A percentile compares a stretch with the other conserved stretches of the same genome.
Evolutionary conservation across 2,113 vertebrate species (phyloP).

Genomic region (Megaptera novaeangliae): DNA sequence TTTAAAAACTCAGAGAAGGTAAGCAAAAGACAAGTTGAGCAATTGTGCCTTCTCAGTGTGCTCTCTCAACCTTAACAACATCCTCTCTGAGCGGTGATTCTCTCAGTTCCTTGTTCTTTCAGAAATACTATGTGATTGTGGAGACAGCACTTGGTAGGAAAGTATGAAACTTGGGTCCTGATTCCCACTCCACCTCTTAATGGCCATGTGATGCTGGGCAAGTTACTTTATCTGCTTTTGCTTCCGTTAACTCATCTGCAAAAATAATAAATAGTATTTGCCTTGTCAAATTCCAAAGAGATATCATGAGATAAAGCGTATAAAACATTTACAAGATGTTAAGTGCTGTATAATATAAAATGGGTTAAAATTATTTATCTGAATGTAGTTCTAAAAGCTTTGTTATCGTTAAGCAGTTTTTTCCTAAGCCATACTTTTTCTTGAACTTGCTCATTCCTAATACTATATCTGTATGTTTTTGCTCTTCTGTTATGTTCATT

Average conservation of each 20-base stretch:
- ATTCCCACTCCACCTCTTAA: not conserved
- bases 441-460: not conserved
- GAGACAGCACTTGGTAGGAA: not conserved
- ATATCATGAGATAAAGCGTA: not conserved
- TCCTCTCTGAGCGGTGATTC: constrained; percentile 41
- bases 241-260: not conserved
- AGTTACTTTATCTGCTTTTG: not conserved
- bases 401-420: not conserved
- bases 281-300: not conserved
- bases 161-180: not conserved
- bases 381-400: constrained; percentile 27
- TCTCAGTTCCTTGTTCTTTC: constrained; percentile 61
- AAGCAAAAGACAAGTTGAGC: constrained; percentile 41
- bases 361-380: not conserved
- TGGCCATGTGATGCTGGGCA: not conserved
- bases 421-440: not conserved
- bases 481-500: not conserved
- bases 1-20: constrained; percentile 35
- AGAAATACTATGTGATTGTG: constrained; percentile 1
- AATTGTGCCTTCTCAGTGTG: constrained; percentile 27
- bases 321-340: not conserved
- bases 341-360: not conserved
- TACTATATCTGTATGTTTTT: not conserved
- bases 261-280: constrained; percentile 4
- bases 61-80: constrained; percentile 40